These are phyloP conservation scores for Dasysyrphus tricinctus DNA, from an alignment of 2,888 invertebrate genomes.

Conservation along the genomic window DNA sequence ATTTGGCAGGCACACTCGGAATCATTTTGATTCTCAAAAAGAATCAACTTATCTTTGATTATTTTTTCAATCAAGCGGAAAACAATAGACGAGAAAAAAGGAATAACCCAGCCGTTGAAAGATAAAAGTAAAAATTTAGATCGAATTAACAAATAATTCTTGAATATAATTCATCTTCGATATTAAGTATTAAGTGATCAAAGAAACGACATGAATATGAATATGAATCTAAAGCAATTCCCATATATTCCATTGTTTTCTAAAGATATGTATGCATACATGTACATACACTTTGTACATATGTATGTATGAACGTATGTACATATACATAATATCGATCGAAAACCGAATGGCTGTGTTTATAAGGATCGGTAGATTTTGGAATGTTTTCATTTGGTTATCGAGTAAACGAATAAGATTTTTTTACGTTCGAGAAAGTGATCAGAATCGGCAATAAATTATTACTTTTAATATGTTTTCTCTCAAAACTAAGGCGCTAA, in stretches of 20 bases:
- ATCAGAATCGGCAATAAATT: slow-evolving; percentile 50
- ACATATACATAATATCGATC: too few relatives aligned
- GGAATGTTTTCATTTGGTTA: slow-evolving; percentile 56
- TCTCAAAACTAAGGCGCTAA: slow-evolving; percentile 47
- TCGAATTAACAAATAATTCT: slow-evolving; percentile 58
- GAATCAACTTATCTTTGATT: slow-evolving; percentile 63
- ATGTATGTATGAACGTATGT: too few relatives aligned
- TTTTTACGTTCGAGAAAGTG: slow-evolving; percentile 12
- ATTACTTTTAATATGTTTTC: slow-evolving; percentile 63
- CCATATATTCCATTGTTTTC: slow-evolving; percentile 61
- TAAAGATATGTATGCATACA: not conserved
- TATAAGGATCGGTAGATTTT: slow-evolving; percentile 38
- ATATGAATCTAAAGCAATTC: slow-evolving; percentile 45
- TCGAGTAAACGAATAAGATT: slow-evolving; percentile 34
- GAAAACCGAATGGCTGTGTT: slow-evolving; percentile 11
- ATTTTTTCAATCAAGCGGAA: slow-evolving; percentile 68
- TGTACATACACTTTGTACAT: too few relatives aligned
- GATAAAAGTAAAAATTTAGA: slow-evolving; percentile 73
- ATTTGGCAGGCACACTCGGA: slow-evolving; percentile 3
- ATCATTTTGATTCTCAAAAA: slow-evolving; percentile 56
- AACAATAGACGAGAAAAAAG: slow-evolving; percentile 49
- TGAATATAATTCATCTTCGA: slow-evolving; percentile 63
- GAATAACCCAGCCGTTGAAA: slow-evolving; percentile 56
- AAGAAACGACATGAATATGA: slow-evolving; percentile 68
- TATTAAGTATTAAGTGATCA: slow-evolving; percentile 76